Percentiles rank a stretch among this genome's conserved stretches.
Conservation (phyloP, 2,888 invertebrate genomes). For the Drosophila lutescens region DNA sequence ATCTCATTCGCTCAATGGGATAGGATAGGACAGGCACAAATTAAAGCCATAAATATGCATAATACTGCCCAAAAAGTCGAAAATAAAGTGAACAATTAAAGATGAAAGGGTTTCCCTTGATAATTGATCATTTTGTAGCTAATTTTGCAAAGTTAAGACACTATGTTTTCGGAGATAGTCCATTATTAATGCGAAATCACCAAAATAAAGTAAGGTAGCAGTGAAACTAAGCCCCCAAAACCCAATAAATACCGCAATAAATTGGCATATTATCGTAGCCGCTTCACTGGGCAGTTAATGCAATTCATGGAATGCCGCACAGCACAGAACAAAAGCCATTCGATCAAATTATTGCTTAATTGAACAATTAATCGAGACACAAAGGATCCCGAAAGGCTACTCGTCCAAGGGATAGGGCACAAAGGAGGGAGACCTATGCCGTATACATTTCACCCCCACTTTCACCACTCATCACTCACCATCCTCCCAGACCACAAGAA, state of each 20-base stretch:
- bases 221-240: conserved; percentile 7
- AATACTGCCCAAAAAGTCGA: neutral
- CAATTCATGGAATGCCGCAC: conserved; percentile 50
- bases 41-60: conserved; percentile 17
- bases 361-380: conserved; percentile 75
- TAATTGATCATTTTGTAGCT: no score
- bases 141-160: no score
- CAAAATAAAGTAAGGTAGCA: neutral
- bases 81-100: neutral
- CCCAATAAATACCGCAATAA: neutral
- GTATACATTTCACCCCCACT: conserved; percentile 60
- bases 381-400: conserved; percentile 41
- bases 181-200: no score
- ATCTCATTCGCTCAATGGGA: conserved; percentile 10
- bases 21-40: conserved; percentile 1
- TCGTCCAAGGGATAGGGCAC: neutral
- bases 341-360: conserved; percentile 71
- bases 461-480: neutral
- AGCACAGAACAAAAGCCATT: conserved; percentile 51
- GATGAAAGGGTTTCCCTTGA: no score
- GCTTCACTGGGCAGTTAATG: conserved; percentile 48
- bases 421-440: conserved; percentile 8
- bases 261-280: conserved; percentile 37
- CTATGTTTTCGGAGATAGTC: no score
- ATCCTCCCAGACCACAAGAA: conserved; percentile 1